These are phyloP conservation scores for Drosophila neonasuta DNA, from an alignment of 2,888 invertebrate species.

Conservation along the genomic window DNA sequence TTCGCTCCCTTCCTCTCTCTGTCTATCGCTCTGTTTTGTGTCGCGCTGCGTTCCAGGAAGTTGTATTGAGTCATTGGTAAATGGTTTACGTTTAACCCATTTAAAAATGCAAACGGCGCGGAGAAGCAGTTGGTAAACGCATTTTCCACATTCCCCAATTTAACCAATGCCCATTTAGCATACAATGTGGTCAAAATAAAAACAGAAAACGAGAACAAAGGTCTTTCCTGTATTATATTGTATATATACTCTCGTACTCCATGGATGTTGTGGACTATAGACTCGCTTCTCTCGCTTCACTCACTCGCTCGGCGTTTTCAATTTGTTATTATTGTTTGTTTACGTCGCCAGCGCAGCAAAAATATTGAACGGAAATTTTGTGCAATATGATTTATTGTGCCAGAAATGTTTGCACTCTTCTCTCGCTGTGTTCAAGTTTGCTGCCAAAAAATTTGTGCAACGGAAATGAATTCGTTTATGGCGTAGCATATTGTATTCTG, in stretches of 20 bases:
- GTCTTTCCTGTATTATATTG: conserved; percentile 43
- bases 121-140: conserved; percentile 51
- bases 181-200: conserved; percentile 59
- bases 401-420: conserved; percentile 24
- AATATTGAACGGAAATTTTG: conserved; percentile 77
- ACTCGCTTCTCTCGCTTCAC: not conserved
- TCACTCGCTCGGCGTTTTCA: conserved; percentile 50
- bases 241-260: not conserved
- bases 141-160: conserved; percentile 61
- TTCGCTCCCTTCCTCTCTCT: not conserved
- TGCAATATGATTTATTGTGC: conserved; percentile 70
- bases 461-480: conserved; percentile 76
- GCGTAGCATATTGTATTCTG: conserved; percentile 73
- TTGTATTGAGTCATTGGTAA: conserved; percentile 75
- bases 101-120: conserved; percentile 65
- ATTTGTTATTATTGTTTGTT: conserved; percentile 73
- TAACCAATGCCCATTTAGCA: conserved; percentile 61
- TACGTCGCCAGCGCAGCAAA: conserved; percentile 58
- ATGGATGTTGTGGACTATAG: conserved; percentile 8
- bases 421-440: conserved; percentile 35
- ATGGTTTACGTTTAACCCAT: conserved; percentile 78
- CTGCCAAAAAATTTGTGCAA: conserved; percentile 63
- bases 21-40: not conserved
- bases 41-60: conserved; percentile 58
- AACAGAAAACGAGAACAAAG: conserved; percentile 15